Base-by-base conservation (phyloP, 2,888 invertebrate genomes). In the Chalcis sispes region DNA sequence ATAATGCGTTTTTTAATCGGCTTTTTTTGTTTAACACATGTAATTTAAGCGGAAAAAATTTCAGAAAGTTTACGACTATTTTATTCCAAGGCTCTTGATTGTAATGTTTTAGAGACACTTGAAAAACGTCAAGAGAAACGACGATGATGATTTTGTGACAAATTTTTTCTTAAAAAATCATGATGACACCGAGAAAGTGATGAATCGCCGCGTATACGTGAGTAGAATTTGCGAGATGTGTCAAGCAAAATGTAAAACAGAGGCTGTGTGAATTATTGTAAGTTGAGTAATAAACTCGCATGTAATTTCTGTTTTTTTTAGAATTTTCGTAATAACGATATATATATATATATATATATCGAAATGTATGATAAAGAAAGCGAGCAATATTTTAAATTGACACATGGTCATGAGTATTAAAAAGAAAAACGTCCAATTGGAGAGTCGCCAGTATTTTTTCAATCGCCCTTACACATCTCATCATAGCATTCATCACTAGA, bases 151-250 rank as follows among this genome's bases (percentile, higher is more conserved):
- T 56, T 54, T 54, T 54, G 27, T 23, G 23, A 23, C 10, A 25
- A 1, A 54, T 54, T n/a, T 32, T 58, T 58, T 29, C n/a, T n/a
- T n/a, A n/a, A 29, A 0, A 18, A n/a, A 27, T 27, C 15, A 29
- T 32, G 32, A 32, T n/a, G 58, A 58, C 58, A 20, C 58, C 18
- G 58, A 58, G 58, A 32, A 58, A 58, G 58, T 58, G 32, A 58
- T 32, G 2, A 32, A 32, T 29, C 32, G 18, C 1, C 36, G 36
- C n/a, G n/a, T n/a, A n/a, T 58, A 32, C 32, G 56, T 27, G 56
- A 56, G 18, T 8, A 20, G 20, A 58, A 58, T 32, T 32, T n/a
- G 13, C 29, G 13, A 56, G n/a, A n/a, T n/a, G n/a, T n/a, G n/a
- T n/a, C n/a, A n/a, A n/a, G n/a, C n/a, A n/a, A n/a, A n/a, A n/a